These are phyloP conservation scores for Pseudomyrmex dendroicus DNA, from an alignment of 1,140 invertebrate genomes.

Conservation along the genomic window DNA sequence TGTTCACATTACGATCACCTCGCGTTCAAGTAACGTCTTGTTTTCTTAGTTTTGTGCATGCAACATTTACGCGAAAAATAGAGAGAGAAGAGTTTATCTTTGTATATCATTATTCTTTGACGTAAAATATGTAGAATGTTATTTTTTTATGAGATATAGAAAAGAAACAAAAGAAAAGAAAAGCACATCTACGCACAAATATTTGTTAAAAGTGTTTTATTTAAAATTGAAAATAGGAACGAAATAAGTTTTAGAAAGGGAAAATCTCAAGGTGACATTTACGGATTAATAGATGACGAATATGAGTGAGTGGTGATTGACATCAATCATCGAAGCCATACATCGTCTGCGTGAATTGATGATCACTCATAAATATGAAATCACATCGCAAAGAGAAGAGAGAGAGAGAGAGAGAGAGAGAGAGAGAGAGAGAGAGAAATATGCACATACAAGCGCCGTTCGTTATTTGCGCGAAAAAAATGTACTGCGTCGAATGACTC, in stretches of 20 bases:
- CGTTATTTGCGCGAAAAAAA: conserved; percentile 5
- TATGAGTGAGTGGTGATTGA: conserved; percentile 4
- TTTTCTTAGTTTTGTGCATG: not conserved
- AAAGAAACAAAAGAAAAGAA: not conserved
- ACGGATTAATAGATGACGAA: conserved; percentile 3
- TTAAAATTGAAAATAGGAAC: too few relatives aligned
- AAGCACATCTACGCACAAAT: not conserved
- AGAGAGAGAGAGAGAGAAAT: not conserved
- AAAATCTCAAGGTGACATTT: not conserved
- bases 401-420: too few relatives aligned
- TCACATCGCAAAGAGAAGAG: not conserved
- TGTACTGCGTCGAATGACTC: not conserved
- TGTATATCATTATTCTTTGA: too few relatives aligned
- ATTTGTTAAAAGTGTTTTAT: not conserved
- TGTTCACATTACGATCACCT: conserved; percentile 1
- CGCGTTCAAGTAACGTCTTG: not conserved
- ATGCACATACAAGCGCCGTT: not conserved
- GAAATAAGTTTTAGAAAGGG: too few relatives aligned
- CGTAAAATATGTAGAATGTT: too few relatives aligned
- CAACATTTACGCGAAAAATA: not conserved
- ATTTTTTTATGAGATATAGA: not conserved
- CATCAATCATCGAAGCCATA: conserved; percentile 25
- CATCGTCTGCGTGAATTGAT: conserved; percentile 7
- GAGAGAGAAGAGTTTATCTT: too few relatives aligned
- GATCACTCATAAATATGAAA: conserved; percentile 44